Percentiles rank a stretch among this genome's conserved stretches.
Conservation (phyloP, 2,888 invertebrate species). For the Idaea aversata region DNA sequence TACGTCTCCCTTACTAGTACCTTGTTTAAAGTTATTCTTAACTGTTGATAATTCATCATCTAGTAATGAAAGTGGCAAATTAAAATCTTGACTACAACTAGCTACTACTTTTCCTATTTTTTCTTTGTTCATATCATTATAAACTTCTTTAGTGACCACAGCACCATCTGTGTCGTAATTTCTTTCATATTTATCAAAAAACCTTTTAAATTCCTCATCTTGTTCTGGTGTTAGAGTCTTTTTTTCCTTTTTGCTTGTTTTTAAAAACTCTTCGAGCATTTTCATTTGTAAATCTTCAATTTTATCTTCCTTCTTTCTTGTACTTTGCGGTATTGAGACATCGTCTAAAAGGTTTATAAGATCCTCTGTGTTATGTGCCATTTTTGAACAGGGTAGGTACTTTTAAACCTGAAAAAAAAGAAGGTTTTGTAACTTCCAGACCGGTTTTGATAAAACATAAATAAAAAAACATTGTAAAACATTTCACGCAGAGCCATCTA, state of each 20-base stretch:
- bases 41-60: neutral
- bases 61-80: neutral
- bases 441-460: no score
- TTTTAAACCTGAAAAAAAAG: no score
- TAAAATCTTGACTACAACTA: neutral
- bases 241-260: neutral
- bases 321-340: neutral
- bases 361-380: neutral
- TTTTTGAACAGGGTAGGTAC: neutral
- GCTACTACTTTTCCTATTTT: neutral
- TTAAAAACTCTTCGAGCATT: neutral
- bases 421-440: no score
- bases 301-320: slow-evolving; percentile 1
- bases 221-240: neutral
- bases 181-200: neutral
- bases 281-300: neutral
- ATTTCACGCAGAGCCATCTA: no score
- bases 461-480: no score
- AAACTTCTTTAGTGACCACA: neutral
- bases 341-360: neutral
- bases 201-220: neutral
- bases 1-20: neutral
- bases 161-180: neutral
- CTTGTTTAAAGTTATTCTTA: neutral
- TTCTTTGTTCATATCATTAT: neutral